phyloP scores from a whole-genome alignment of 2,888 invertebrate species.

The Nymphalis c-album region DNA sequence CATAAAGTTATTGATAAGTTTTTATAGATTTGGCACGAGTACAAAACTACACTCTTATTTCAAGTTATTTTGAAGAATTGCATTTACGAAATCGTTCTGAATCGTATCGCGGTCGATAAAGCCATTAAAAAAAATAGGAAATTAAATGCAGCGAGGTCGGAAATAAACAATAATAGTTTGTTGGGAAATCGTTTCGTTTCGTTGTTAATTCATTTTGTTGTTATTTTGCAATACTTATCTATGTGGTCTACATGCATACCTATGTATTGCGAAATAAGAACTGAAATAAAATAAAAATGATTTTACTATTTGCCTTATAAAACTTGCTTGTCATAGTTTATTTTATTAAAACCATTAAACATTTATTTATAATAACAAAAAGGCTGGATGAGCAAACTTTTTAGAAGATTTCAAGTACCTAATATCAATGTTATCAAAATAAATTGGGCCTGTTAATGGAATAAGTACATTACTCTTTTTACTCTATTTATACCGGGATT shows the following conservation, averaged over 20 bases:
- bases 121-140: conserved; percentile 34
- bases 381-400: too few species aligned
- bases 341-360: too few species aligned
- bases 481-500: too few species aligned
- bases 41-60: not conserved
- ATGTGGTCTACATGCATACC: conserved; percentile 2
- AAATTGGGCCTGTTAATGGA: too few species aligned
- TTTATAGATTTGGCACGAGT: not conserved
- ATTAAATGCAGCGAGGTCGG: conserved; percentile 38
- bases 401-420: too few species aligned
- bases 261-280: not conserved
- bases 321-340: too few species aligned
- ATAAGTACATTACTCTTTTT: too few species aligned
- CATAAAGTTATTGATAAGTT: not conserved
- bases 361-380: too few species aligned
- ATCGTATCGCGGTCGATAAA: conserved; percentile 27
- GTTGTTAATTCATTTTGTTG: conserved; percentile 50
- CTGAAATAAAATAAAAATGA: not conserved
- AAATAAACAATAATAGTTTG: conserved; percentile 50
- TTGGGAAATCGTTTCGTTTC: conserved; percentile 59
- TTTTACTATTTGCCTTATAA: not conserved
- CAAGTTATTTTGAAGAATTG: conserved; percentile 1
- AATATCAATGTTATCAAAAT: too few species aligned
- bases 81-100: conserved; percentile 20
- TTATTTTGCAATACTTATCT: conserved; percentile 45